A percentile compares a stretch with the other conserved stretches of the same genome.
These are phyloP conservation scores for Aurelia sp. DNA, from an alignment of 30 jellyfish, hydroid and myxozoan species.

Conservation along the genomic window DNA sequence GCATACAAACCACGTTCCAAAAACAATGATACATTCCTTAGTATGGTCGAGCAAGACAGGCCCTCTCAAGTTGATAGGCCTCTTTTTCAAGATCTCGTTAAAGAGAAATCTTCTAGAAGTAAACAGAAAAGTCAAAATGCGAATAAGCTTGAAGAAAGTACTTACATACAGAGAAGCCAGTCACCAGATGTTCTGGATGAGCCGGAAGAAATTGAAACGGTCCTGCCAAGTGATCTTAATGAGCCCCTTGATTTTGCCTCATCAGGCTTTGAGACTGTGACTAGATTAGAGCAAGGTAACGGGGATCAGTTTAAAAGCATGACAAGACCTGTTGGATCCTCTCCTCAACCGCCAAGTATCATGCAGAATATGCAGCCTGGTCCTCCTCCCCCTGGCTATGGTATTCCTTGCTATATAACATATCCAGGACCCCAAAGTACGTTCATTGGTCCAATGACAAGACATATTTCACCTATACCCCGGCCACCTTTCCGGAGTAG, in stretches of 20 bases:
- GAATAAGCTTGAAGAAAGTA: slow-evolving; percentile 19
- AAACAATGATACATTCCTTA: slow-evolving; percentile 44
- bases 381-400: background rate
- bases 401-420: background rate
- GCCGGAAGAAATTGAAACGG: slow-evolving; percentile 2
- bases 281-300: background rate
- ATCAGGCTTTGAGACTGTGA: background rate
- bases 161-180: background rate
- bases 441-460: slow-evolving; percentile 13
- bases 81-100: slow-evolving; percentile 28
- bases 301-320: background rate
- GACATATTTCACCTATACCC: slow-evolving; percentile 27
- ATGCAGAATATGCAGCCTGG: background rate
- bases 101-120: slow-evolving; percentile 21
- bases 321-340: background rate
- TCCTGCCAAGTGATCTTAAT: slow-evolving; percentile 17
- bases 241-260: slow-evolving; percentile 55
- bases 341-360: background rate
- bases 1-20: slow-evolving; percentile 38
- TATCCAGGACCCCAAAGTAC: slow-evolving; percentile 34
- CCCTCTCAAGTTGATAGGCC: slow-evolving; percentile 83
- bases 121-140: slow-evolving; percentile 18
- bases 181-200: background rate
- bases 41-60: slow-evolving; percentile 94
- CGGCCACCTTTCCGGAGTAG: background rate